Evolutionary conservation across 2,888 invertebrate genomes (phyloP).

Genomic region (Scaptomyza caliginosa): DNA sequence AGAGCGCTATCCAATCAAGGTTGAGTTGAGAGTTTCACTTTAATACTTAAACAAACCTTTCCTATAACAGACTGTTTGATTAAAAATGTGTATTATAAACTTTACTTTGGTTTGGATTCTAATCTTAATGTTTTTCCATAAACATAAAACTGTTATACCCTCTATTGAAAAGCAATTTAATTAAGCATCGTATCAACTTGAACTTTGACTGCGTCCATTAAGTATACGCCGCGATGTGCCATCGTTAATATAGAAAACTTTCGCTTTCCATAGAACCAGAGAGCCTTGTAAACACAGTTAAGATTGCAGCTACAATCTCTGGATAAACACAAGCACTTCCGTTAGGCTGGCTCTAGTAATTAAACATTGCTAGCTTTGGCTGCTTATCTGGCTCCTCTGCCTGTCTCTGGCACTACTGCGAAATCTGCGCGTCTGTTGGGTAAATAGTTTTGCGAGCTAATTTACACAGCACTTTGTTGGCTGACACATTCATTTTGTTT

Average conservation of each 20-base stretch:
- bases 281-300: slow-evolving; percentile 21
- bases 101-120: too few species aligned
- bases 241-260: slow-evolving; percentile 18
- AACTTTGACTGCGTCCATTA: slow-evolving; percentile 55
- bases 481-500: slow-evolving; percentile 64
- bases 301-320: slow-evolving; percentile 49
- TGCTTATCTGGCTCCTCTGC: slow-evolving; percentile 34
- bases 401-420: slow-evolving; percentile 50
- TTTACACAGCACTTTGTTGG: slow-evolving; percentile 77
- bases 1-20: too few species aligned
- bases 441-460: slow-evolving; percentile 68
- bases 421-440: slow-evolving; percentile 61
- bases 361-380: slow-evolving; percentile 46
- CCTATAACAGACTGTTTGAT: not conserved
- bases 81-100: not conserved
- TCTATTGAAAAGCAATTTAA: slow-evolving; percentile 33
- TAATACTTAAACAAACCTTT: not conserved
- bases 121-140: not conserved
- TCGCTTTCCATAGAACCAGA: slow-evolving; percentile 28
- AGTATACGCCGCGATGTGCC: slow-evolving; percentile 53
- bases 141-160: not conserved
- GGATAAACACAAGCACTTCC: slow-evolving; percentile 58
- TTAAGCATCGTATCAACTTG: slow-evolving; percentile 9
- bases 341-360: slow-evolving; percentile 47
- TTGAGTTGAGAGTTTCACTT: not conserved